Percentiles rank a stretch among this genome's conserved stretches.
Conservation (phyloP, 2,113 vertebrate species). For the Lagopus muta region DNA sequence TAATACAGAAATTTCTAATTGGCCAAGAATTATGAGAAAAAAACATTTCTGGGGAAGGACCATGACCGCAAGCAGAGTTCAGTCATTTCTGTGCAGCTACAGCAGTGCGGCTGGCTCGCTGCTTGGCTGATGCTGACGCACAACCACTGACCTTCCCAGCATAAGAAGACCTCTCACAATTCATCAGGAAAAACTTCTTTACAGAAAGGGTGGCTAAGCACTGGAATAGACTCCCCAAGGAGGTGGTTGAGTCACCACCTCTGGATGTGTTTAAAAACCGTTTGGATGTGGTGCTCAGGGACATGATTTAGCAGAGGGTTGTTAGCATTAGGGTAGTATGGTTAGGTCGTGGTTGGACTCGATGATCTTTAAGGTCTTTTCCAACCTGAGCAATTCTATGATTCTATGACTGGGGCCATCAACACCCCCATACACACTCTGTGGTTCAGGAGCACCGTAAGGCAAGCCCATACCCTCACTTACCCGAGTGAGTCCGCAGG, state of each 20-base stretch:
- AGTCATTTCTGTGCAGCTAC: conserved; percentile 15
- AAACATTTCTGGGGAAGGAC: background rate
- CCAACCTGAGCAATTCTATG: too few relatives aligned
- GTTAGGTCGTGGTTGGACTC: too few relatives aligned
- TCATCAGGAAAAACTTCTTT: too few relatives aligned
- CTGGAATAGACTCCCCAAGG: too few relatives aligned
- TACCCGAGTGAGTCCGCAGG: conserved; percentile 96
- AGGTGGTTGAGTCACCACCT: too few relatives aligned
- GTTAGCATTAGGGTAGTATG: too few relatives aligned
- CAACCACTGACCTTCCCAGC: background rate
- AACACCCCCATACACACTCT: fast-evolving
- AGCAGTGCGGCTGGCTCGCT: background rate
- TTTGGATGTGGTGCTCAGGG: too few relatives aligned
- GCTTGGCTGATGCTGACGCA: background rate
- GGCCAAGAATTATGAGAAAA: background rate
- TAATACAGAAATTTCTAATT: conserved; percentile 27
- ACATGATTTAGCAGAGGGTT: too few relatives aligned
- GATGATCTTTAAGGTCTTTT: too few relatives aligned
- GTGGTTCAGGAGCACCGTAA: fast-evolving
- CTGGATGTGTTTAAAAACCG: too few relatives aligned
- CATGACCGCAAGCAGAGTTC: background rate
- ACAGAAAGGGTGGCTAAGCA: too few relatives aligned
- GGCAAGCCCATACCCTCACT: conserved; percentile 28
- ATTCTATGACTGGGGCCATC: too few relatives aligned
- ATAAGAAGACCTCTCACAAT: background rate